A percentile compares a stretch with the other conserved stretches of the same genome.
phyloP scores from a whole-genome alignment of 2,797 vertebrate genomes.

The Anolis apletophallus region DNA sequence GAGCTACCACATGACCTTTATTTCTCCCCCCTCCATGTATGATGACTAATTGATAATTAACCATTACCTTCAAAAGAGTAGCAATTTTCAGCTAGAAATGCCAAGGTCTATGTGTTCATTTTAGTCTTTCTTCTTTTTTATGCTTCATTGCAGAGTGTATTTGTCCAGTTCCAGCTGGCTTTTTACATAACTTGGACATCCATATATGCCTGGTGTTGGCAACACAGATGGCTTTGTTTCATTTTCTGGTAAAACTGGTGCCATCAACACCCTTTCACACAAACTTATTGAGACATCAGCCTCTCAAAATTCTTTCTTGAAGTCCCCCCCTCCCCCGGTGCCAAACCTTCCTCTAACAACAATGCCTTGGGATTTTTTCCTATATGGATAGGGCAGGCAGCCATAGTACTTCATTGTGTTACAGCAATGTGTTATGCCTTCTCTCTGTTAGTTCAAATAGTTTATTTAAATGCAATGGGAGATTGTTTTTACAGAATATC shows the following conservation, averaged over 20 bases:
- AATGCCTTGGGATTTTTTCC: not conserved
- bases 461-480: not conserved
- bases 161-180: not conserved
- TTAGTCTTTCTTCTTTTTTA: not conserved
- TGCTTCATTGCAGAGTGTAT: not conserved
- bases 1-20: constrained; percentile 7
- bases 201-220: constrained; percentile 4
- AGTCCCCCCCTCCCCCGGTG: not conserved
- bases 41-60: constrained; percentile 28
- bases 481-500: not conserved
- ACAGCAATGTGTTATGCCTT: not conserved
- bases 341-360: constrained; percentile 2
- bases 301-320: constrained; percentile 8
- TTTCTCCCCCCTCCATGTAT: not conserved
- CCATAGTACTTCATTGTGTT: not conserved
- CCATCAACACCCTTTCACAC: not conserved
- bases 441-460: not conserved
- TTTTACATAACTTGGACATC: constrained; percentile 7
- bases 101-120: not conserved
- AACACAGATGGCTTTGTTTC: constrained; percentile 4
- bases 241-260: not conserved
- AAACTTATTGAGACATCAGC: not conserved
- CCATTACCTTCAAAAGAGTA: constrained; percentile 13
- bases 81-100: not conserved
- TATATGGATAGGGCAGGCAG: not conserved